A percentile compares a stretch with the other conserved stretches of the same genome.
Conservation (phyloP, 1,140 invertebrate genomes). For the Zaprionus ornatus region DNA sequence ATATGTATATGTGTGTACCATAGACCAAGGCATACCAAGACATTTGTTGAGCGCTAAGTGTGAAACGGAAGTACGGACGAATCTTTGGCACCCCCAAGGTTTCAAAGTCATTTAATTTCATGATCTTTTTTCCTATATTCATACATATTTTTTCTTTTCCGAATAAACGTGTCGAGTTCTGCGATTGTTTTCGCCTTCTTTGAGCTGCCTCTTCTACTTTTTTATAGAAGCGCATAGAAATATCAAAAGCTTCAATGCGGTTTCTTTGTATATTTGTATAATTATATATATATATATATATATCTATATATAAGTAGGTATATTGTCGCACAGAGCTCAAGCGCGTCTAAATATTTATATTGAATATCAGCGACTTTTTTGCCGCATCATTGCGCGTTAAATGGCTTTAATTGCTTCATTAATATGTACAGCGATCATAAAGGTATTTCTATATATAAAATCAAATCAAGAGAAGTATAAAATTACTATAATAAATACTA, state of each 20-base stretch:
- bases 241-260: constrained; percentile 32
- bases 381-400: constrained; percentile 39
- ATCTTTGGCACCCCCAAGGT: constrained; percentile 66
- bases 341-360: constrained; percentile 32
- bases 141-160: constrained; percentile 30
- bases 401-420: constrained; percentile 63
- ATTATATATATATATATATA: constrained; percentile 9
- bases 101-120: constrained; percentile 73
- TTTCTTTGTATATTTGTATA: constrained; percentile 14
- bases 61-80: constrained; percentile 80
- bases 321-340: constrained; percentile 21
- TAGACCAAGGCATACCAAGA: neutral
- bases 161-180: constrained; percentile 55
- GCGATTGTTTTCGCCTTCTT: constrained; percentile 55
- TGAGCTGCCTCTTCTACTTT: constrained; percentile 30
- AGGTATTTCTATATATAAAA: constrained; percentile 27
- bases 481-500: neutral
- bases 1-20: neutral
- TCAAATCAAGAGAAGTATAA: constrained; percentile 16
- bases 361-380: constrained; percentile 32
- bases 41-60: constrained; percentile 55
- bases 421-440: constrained; percentile 47
- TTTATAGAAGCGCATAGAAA: constrained; percentile 38
- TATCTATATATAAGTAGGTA: constrained; percentile 1
- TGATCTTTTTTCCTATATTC: constrained; percentile 64